Evolutionary conservation across 2,797 vertebrate species (phyloP).

Genomic region (Sebastes glaucus): DNA sequence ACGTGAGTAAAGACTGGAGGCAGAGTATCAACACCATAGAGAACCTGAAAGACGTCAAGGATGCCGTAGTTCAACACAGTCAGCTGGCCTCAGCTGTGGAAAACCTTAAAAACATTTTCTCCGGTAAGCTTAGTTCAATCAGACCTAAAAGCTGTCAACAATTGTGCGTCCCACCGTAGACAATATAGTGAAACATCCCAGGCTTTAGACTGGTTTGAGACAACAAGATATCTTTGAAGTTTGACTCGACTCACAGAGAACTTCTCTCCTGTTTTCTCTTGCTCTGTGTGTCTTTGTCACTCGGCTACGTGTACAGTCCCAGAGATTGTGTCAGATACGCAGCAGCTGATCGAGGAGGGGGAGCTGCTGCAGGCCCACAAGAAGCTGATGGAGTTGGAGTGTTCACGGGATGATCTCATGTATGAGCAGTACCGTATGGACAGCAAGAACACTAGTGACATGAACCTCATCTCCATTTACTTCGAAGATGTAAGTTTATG

Average conservation of each 20-base stretch:
- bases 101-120: conserved; percentile 99
- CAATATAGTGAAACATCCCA: neutral
- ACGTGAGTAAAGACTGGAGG: conserved; percentile 97
- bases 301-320: conserved; percentile 80
- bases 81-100: conserved; percentile 97
- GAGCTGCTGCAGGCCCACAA: conserved; percentile 93
- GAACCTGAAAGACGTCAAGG: conserved; percentile 95
- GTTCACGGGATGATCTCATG: conserved; percentile 95
- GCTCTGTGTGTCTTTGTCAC: neutral
- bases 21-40: conserved; percentile 98
- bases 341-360: conserved; percentile 91
- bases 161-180: neutral
- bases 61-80: conserved; percentile 96
- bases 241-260: neutral
- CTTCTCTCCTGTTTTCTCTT: neutral
- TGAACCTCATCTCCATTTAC: conserved; percentile 93
- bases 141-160: neutral
- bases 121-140: conserved; percentile 25
- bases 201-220: neutral
- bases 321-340: conserved; percentile 93
- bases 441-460: conserved; percentile 94
- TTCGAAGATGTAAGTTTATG: conserved; percentile 83
- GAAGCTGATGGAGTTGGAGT: conserved; percentile 96
- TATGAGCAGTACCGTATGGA: conserved; percentile 98
- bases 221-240: neutral